A percentile compares a stretch with the other conserved stretches of the same genome.
Conservation (phyloP, 2,888 invertebrate genomes). For the Apocheima hispidaria region DNA sequence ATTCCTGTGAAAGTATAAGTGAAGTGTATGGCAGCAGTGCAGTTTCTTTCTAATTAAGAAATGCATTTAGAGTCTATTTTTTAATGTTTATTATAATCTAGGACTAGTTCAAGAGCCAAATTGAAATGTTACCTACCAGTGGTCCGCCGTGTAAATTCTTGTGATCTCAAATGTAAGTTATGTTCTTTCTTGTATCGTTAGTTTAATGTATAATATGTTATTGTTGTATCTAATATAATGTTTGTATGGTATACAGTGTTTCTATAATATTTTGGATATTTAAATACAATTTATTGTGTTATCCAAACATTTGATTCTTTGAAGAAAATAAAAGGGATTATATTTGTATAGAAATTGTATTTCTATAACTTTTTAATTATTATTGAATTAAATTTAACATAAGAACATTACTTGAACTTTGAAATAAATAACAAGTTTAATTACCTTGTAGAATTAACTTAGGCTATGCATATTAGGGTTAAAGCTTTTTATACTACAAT, state of each 20-base stretch:
- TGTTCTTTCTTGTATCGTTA: slow-evolving; percentile 48
- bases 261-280: slow-evolving; percentile 73
- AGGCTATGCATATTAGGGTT: not conserved
- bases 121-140: slow-evolving; percentile 32
- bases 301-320: slow-evolving; percentile 59
- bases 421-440: not conserved
- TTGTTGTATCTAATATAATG: slow-evolving; percentile 74
- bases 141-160: slow-evolving; percentile 50
- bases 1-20: slow-evolving; percentile 16
- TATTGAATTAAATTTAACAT: slow-evolving; percentile 31
- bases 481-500: not conserved
- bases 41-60: slow-evolving; percentile 10
- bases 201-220: slow-evolving; percentile 53
- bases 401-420: slow-evolving; percentile 7
- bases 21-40: slow-evolving; percentile 1
- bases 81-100: slow-evolving; percentile 30
- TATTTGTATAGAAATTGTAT: slow-evolving; percentile 54
- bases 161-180: slow-evolving; percentile 61
- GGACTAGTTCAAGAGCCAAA: slow-evolving; percentile 31
- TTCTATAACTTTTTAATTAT: slow-evolving; percentile 46
- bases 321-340: slow-evolving; percentile 52
- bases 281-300: slow-evolving; percentile 70
- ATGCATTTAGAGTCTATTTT: slow-evolving; percentile 9
- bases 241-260: slow-evolving; percentile 82
- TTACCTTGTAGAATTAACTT: not conserved